These are phyloP conservation scores for Clivina fossor DNA, from an alignment of 2,888 invertebrate genomes.

Conservation along the genomic window DNA sequence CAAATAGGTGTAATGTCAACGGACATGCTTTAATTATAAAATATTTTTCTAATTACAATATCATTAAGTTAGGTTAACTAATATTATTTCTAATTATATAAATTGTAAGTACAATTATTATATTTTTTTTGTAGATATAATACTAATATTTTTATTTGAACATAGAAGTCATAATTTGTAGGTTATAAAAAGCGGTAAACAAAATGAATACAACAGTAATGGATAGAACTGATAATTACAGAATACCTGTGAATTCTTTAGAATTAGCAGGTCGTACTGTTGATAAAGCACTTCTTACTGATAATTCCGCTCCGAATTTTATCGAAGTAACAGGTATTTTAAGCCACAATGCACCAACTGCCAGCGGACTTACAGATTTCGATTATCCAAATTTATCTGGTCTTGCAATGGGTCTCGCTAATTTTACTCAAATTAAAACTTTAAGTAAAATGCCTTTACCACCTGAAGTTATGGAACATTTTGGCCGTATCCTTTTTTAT, in stretches of 20 bases:
- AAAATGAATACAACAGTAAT: slow-evolving; percentile 32
- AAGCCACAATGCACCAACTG: slow-evolving; percentile 73
- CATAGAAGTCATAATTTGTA: no score
- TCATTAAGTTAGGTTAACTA: neutral
- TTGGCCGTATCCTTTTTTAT: slow-evolving; percentile 81
- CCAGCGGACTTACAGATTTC: slow-evolving; percentile 86
- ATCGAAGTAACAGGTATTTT: slow-evolving; percentile 66
- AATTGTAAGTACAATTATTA: neutral
- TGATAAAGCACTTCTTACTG: slow-evolving; percentile 71
- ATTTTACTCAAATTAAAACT: slow-evolving; percentile 76
- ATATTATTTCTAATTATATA: neutral
- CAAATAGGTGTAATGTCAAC: slow-evolving; percentile 20
- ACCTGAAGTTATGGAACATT: slow-evolving; percentile 91
- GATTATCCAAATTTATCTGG: slow-evolving; percentile 85
- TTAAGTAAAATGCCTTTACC: slow-evolving; percentile 86
- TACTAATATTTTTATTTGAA: neutral
- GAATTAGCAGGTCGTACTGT: slow-evolving; percentile 80
- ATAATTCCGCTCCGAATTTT: slow-evolving; percentile 72
- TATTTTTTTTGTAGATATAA: neutral
- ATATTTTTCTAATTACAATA: neutral
- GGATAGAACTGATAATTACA: slow-evolving; percentile 50
- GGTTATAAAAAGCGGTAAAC: slow-evolving; percentile 29
- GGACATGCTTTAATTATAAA: slow-evolving; percentile 9
- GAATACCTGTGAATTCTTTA: slow-evolving; percentile 62
- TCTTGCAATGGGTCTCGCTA: slow-evolving; percentile 64